Evolutionary conservation across 2,888 invertebrate species (phyloP).

Genomic region (Drosophila diplacantha): DNA sequence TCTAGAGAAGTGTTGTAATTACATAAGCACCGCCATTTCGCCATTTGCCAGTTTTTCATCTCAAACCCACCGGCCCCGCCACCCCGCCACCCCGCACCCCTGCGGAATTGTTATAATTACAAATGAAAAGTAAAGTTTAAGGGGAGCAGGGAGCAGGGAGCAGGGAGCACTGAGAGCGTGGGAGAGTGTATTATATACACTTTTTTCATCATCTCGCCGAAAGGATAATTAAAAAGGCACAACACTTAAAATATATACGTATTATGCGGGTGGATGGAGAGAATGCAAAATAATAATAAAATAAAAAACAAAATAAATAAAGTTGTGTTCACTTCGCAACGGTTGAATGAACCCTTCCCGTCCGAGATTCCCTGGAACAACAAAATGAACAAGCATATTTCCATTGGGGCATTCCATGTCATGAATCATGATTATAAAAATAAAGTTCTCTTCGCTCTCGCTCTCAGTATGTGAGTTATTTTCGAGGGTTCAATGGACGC

Average conservation of each 20-base stretch:
- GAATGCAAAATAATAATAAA: constrained; percentile 1
- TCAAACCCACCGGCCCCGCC: background rate
- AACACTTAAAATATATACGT: constrained; percentile 24
- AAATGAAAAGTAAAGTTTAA: constrained; percentile 24
- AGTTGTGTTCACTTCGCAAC: constrained; percentile 17
- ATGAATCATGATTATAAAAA: constrained; percentile 15
- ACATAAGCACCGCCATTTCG: constrained; percentile 24
- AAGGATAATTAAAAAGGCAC: constrained; percentile 33
- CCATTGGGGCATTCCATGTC: constrained; percentile 2
- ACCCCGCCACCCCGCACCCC: background rate
- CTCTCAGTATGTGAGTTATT: constrained; percentile 14
- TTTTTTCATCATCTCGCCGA: constrained; percentile 18
- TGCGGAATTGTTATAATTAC: constrained; percentile 26
- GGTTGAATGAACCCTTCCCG: constrained; percentile 8
- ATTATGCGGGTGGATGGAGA: background rate
- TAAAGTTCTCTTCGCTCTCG: constrained; percentile 8
- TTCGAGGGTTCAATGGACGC: constrained; percentile 8
- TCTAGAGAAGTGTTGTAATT: constrained; percentile 29
- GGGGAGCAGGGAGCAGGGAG: background rate
- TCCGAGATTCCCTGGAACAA: background rate
- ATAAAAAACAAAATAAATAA: constrained; percentile 4
- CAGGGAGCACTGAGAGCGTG: background rate
- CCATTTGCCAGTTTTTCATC: constrained; percentile 11
- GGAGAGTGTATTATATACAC: constrained; percentile 16
- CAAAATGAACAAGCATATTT: constrained; percentile 9